Evolutionary conservation across 2,888 invertebrate genomes (phyloP).

Genomic region (Julus scandinavius): DNA sequence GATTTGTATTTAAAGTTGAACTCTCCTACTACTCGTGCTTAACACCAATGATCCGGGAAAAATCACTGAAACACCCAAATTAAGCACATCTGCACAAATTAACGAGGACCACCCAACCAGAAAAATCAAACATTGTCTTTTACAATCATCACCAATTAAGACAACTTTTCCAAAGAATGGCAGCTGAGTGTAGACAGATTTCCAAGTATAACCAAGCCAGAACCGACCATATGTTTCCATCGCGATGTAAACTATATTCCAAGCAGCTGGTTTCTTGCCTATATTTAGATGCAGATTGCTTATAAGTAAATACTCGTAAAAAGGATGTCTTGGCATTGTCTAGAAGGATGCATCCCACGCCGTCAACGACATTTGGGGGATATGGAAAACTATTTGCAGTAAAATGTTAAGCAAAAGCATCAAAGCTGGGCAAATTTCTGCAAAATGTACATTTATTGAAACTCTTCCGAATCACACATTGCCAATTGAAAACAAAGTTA

Average conservation of each 20-base stretch:
- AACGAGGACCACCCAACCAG: not conserved
- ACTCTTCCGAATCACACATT: not conserved
- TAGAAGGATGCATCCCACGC: not conserved
- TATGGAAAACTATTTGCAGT: not conserved
- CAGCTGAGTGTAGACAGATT: not conserved
- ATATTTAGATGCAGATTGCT: not conserved
- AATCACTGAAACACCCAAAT: too few species aligned
- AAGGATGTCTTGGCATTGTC: slow-evolving; percentile 33
- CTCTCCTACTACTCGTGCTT: too few species aligned
- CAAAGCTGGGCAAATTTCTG: not conserved
- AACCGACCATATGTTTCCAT: not conserved
- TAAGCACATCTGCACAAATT: not conserved
- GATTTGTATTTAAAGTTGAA: not conserved
- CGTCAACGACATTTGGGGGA: not conserved
- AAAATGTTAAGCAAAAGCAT: not conserved
- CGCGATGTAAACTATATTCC: not conserved
- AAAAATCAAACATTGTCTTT: not conserved
- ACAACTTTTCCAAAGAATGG: not conserved
- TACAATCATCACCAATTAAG: not conserved
- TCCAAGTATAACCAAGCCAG: not conserved
- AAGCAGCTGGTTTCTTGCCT: not conserved
- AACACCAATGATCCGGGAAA: too few species aligned
- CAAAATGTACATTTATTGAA: too few species aligned
- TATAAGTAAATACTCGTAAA: not conserved
- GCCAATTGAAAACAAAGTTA: not conserved